Base-by-base conservation (phyloP, 2,888 invertebrate genomes). In the Caenorhabditis virilis region DNA sequence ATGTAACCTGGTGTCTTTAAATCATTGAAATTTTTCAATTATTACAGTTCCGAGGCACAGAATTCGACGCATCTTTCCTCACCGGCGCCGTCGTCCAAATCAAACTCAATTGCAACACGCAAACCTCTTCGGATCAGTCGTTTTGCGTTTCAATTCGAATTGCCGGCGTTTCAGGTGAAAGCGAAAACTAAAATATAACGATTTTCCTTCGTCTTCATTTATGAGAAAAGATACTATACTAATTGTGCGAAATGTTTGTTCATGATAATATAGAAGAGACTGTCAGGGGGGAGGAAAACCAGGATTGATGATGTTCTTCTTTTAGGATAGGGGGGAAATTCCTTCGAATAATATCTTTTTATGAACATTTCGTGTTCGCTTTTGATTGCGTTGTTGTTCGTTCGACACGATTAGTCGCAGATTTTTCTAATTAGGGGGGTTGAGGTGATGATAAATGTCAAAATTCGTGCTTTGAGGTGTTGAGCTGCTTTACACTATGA, bases 41-140 rank as follows among this genome's bases (percentile, higher is more conserved):
- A 33, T 51, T 70, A 16, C 41, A 71, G 71, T 71, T 64, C 36
- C 56, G 61, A 13, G 71, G 71, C 9, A 63, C 64, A 0, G 67
- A 67, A 18, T 48, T 47, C 35, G 71, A 71, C 15, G 57, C 64
- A 15, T 35, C 48, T 0, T 51, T 47, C 33, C 50, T 71, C 5
- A 9, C 49, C 0, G 67, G 71, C 36, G 43, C 67, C n/a, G 59
- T 71, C 1, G 58, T 71, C 9, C 58, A 66, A 35, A 30, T 71
- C 11, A 71, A 67, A 43, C 20, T 71, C 15, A 46, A 51, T 0
- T 71, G 71, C 45, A 36, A 25, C 11, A 45, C 42, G 2, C 5
- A 36, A 16, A 15, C 18, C 4, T 43, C 27, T 11, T 23, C 41
- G 2, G 18, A 18, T 27, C 5, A 36, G 36, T 27, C 33, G 7